These are phyloP conservation scores for Cydia splendana DNA, from an alignment of 1,140 invertebrate genomes.

Conservation along the genomic window DNA sequence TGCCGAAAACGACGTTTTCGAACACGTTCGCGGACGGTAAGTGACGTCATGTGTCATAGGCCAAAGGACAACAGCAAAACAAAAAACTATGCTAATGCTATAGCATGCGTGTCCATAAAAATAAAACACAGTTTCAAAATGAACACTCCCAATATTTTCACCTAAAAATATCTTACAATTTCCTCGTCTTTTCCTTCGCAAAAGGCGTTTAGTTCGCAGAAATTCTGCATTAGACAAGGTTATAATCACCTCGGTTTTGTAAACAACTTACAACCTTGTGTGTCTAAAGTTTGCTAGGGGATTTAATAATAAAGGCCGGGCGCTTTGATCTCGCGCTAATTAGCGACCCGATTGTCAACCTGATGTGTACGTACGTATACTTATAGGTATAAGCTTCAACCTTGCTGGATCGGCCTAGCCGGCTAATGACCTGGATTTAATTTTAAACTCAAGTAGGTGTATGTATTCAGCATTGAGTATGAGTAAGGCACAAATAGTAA, in stretches of 20 bases:
- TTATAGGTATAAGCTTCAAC: not conserved
- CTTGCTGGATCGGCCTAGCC: not conserved
- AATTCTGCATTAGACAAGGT: not conserved
- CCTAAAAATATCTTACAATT: not conserved
- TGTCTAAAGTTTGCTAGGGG: not conserved
- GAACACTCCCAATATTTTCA: not conserved
- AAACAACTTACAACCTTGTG: not conserved
- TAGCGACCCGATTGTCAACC: conserved; percentile 5
- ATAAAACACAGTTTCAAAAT: not conserved
- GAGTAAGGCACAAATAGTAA: no score
- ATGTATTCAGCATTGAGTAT: no score
- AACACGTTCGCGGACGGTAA: no score
- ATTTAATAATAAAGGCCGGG: not conserved
- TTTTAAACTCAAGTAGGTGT: no score
- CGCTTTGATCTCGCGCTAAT: conserved; percentile 11
- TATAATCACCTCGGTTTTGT: not conserved
- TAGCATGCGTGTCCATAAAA: no score
- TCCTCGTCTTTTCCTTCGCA: not conserved
- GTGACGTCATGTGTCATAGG: no score
- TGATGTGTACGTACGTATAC: not conserved
- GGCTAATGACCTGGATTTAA: not conserved
- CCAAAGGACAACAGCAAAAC: no score
- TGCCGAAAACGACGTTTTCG: no score
- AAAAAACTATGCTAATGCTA: no score
- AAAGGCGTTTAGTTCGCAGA: not conserved